Conservation (phyloP, 2,888 invertebrate species). For the Tetrapedia diversipes region DNA sequence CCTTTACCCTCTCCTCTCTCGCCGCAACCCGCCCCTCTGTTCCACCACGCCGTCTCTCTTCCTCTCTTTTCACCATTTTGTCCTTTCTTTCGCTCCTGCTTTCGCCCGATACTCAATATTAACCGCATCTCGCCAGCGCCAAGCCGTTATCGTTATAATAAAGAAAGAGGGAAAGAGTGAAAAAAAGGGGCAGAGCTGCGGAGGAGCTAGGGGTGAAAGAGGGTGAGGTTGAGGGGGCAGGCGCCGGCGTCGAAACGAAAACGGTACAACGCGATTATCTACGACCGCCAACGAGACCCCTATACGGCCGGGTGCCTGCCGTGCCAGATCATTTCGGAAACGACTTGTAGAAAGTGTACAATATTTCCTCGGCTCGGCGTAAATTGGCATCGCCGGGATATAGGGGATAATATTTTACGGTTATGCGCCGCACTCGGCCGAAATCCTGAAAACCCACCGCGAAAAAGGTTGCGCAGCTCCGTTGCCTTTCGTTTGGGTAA, state of each 20-base stretch:
- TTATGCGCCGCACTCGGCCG: constrained; percentile 5
- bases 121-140: constrained; percentile 70
- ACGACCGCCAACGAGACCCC: constrained; percentile 46
- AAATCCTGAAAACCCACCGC: constrained; percentile 2
- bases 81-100: constrained; percentile 5
- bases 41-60: background rate
- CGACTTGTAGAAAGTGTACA: constrained; percentile 56
- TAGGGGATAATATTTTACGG: constrained; percentile 33
- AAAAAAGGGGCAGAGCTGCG: constrained; percentile 7
- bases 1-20: constrained; percentile 18
- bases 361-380: constrained; percentile 49
- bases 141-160: constrained; percentile 73
- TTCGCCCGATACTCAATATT: constrained; percentile 68
- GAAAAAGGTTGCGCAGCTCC: background rate
- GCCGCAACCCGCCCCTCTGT: no score
- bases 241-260: constrained; percentile 52
- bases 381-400: constrained; percentile 34
- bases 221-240: no score
- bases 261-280: constrained; percentile 63
- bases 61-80: background rate
- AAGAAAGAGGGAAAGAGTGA: constrained; percentile 59
- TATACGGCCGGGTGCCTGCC: constrained; percentile 34
- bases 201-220: background rate
- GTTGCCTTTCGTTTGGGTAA: background rate
- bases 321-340: constrained; percentile 61